phyloP scores from a whole-genome alignment of 1,140 invertebrate genomes.

The Chymomyza costata region DNA sequence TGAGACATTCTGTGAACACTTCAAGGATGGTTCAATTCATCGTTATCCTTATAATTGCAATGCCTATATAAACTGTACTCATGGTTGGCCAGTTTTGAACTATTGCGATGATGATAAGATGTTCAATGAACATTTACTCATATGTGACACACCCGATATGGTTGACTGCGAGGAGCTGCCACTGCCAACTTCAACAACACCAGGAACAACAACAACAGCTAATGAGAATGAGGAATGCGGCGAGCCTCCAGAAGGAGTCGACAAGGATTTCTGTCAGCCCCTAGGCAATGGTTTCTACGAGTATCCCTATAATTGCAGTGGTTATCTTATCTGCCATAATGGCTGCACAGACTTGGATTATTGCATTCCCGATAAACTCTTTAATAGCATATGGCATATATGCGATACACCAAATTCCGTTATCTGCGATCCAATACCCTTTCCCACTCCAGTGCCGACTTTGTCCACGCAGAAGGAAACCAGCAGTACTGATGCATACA shows the following conservation, averaged over 20 bases:
- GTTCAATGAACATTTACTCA: slow-evolving; percentile 35
- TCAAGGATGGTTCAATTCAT: slow-evolving; percentile 26
- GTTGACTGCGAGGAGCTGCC: slow-evolving; percentile 46
- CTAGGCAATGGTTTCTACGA: slow-evolving; percentile 51
- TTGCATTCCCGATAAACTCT: slow-evolving; percentile 48
- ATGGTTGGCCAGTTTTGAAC: slow-evolving; percentile 45
- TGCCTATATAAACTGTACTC: slow-evolving; percentile 60
- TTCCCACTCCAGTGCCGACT: slow-evolving; percentile 27
- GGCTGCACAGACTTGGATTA: slow-evolving; percentile 45
- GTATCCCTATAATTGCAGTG: slow-evolving; percentile 48
- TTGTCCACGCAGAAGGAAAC: slow-evolving; percentile 6
- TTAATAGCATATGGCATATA: slow-evolving; percentile 38
- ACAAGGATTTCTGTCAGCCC: slow-evolving; percentile 26
- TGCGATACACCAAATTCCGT: slow-evolving; percentile 56
- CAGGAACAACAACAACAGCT: background rate
- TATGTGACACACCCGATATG: slow-evolving; percentile 60
- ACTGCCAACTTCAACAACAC: slow-evolving; percentile 19
- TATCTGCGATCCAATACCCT: slow-evolving; percentile 21
- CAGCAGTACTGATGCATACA: slow-evolving; percentile 6
- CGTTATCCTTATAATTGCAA: slow-evolving; percentile 59
- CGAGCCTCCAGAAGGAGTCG: slow-evolving; percentile 20
- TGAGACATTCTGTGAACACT: slow-evolving; percentile 19
- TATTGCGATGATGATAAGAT: slow-evolving; percentile 46
- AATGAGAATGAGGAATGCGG: slow-evolving; percentile 23
- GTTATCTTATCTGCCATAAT: slow-evolving; percentile 40